Conservation (phyloP, 2,797 vertebrate species). For the Poecilia gillii region DNA sequence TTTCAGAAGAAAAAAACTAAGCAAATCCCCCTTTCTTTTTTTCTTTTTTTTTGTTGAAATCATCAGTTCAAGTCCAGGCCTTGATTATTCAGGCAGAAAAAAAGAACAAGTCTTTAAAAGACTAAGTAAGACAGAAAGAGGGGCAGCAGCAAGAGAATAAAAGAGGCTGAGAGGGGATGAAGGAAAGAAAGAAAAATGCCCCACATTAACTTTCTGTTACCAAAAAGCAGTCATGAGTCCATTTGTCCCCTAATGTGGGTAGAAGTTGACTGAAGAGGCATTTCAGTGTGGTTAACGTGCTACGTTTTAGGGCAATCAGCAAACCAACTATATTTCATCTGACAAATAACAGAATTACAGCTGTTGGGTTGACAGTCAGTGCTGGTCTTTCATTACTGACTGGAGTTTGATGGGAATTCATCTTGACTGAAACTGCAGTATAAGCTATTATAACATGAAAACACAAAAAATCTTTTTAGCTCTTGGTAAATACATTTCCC, state of each 20-base stretch:
- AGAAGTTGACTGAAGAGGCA: conserved; percentile 73
- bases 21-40: conserved; percentile 68
- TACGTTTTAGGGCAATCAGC: conserved; percentile 68
- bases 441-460: conserved; percentile 4
- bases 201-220: conserved; percentile 77
- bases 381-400: conserved; percentile 42
- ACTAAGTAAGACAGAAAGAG: conserved; percentile 54
- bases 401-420: conserved; percentile 30
- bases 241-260: conserved; percentile 81
- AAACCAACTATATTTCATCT: conserved; percentile 68
- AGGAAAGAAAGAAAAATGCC: conserved; percentile 78
- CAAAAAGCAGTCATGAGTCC: conserved; percentile 81
- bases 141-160: conserved; percentile 35
- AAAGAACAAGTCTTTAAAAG: conserved; percentile 62
- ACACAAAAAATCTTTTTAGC: conserved; percentile 8
- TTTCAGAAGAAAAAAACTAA: conserved; percentile 85
- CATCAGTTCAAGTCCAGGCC: conserved; percentile 76
- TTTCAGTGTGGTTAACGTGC: conserved; percentile 69
- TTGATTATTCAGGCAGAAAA: conserved; percentile 75
- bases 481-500: neutral
- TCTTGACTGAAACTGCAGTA: conserved; percentile 27
- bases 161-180: conserved; percentile 46
- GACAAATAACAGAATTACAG: conserved; percentile 69
- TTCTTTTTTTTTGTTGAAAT: conserved; percentile 63
- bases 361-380: conserved; percentile 38